Conservation (phyloP, 2,888 invertebrate species). For the Chydorus sphaericus region DNA sequence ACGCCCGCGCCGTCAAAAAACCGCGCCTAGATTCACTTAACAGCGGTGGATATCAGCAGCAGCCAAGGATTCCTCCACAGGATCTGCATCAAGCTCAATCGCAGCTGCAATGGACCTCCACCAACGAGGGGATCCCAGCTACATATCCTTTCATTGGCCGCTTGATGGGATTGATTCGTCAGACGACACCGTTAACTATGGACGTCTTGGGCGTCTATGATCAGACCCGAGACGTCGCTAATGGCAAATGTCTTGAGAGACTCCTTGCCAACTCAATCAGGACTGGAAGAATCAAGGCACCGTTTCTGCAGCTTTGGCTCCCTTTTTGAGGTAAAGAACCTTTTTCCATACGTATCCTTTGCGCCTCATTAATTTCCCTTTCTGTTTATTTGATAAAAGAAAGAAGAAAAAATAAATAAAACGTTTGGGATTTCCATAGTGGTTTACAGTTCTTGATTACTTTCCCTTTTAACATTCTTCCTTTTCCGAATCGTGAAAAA, state of each 20-base stretch:
- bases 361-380: neutral
- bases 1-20: too few relatives aligned
- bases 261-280: slow-evolving; percentile 13
- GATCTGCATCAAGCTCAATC: too few relatives aligned
- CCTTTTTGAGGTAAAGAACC: slow-evolving; percentile 13
- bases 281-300: slow-evolving; percentile 2
- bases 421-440: neutral
- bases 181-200: slow-evolving; percentile 9
- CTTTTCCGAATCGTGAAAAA: neutral
- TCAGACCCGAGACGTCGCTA: neutral
- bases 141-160: neutral
- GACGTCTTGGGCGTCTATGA: slow-evolving; percentile 9
- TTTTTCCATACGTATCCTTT: neutral
- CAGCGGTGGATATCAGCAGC: too few relatives aligned
- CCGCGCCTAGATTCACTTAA: too few relatives aligned
- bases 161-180: slow-evolving; percentile 5
- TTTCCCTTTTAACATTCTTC: neutral
- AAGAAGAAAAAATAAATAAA: neutral
- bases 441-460: neutral
- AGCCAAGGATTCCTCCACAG: too few relatives aligned
- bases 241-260: slow-evolving; percentile 9
- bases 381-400: neutral
- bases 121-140: too few relatives aligned
- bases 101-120: too few relatives aligned
- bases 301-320: slow-evolving; percentile 12